Conservation (phyloP, 2,797 vertebrate genomes). For the Balearica regulorum region DNA sequence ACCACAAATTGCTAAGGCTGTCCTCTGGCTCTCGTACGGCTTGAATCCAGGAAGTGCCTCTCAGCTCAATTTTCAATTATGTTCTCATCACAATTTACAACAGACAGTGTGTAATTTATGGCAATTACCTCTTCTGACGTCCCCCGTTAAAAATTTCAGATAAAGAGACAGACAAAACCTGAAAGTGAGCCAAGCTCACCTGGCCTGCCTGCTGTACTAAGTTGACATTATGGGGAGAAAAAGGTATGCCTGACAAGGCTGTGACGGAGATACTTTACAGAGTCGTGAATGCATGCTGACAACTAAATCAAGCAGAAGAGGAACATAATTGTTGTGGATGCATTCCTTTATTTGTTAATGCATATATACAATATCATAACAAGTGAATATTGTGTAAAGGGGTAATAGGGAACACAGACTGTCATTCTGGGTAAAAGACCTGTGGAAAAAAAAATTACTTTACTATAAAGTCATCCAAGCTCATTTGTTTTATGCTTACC, state of each 20-base stretch:
- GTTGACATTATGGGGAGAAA: constrained; percentile 45
- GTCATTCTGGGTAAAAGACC: constrained; percentile 48
- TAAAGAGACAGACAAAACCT: constrained; percentile 61
- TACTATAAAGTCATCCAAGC: background rate
- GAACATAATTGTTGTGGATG: constrained; percentile 58
- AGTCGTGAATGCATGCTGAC: constrained; percentile 57
- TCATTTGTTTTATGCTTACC: background rate
- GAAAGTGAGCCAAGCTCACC: constrained; percentile 66
- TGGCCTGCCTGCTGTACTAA: constrained; percentile 46
- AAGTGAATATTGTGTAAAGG: constrained; percentile 39
- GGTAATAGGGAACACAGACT: constrained; percentile 41
- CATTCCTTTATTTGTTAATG: constrained; percentile 61
- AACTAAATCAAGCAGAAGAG: constrained; percentile 66
- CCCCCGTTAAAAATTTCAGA: constrained; percentile 59
- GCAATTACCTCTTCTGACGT: constrained; percentile 64
- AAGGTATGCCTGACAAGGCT: constrained; percentile 28
- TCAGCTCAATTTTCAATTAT: constrained; percentile 61
- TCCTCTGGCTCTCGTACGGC: background rate
- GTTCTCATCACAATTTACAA: constrained; percentile 63
- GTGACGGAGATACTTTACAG: constrained; percentile 56
- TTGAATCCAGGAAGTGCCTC: constrained; percentile 27
- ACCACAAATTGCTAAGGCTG: background rate
- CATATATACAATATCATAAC: constrained; percentile 58
- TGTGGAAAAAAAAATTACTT: constrained; percentile 34
- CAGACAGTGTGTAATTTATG: constrained; percentile 67